phyloP scores from a whole-genome alignment of 2,888 invertebrate genomes.

The Leptopterna dolabrata region DNA sequence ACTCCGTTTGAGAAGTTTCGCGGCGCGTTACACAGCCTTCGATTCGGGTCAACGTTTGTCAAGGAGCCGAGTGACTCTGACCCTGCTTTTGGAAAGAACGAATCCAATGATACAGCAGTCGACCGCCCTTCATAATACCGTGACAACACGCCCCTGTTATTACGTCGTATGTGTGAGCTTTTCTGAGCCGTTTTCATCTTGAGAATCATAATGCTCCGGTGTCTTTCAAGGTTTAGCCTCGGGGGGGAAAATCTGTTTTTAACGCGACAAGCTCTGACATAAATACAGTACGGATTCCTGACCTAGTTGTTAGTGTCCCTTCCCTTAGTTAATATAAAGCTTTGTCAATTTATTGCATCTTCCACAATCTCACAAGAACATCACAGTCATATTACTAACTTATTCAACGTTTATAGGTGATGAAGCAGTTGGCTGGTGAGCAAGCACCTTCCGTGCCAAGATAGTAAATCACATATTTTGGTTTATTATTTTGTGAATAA shows the following conservation, averaged over 20 bases:
- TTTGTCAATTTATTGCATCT: no score
- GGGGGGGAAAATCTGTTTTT: not conserved
- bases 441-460: no score
- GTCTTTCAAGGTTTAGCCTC: not conserved
- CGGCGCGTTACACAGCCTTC: slow-evolving; percentile 35
- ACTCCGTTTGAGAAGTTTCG: not conserved
- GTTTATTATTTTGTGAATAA: no score
- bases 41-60: slow-evolving; percentile 29
- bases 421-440: no score
- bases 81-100: not conserved
- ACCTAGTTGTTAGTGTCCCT: not conserved
- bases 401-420: no score
- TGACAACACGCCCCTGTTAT: not conserved
- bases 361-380: no score
- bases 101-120: slow-evolving; percentile 20
- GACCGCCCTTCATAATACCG: not conserved
- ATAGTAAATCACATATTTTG: no score
- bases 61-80: not conserved
- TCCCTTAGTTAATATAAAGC: no score
- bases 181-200: not conserved
- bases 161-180: not conserved
- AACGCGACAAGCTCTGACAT: not conserved
- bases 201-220: not conserved
- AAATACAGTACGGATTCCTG: not conserved
- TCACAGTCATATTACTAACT: no score